These are phyloP conservation scores for Nasonia longicornis DNA, from an alignment of 1,140 invertebrate species.

Conservation along the genomic window DNA sequence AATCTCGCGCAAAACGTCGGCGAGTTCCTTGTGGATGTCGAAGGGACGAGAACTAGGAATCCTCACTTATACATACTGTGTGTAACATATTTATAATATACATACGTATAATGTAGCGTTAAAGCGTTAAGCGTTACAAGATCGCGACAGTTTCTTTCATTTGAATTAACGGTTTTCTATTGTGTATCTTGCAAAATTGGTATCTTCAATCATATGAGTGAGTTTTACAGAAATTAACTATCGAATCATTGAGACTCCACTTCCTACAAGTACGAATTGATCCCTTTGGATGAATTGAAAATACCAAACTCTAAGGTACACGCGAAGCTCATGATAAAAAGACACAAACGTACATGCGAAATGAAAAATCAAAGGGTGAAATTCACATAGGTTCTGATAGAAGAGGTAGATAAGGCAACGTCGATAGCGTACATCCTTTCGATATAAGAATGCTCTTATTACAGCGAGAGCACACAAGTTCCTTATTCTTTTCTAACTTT, in stretches of 20 bases:
- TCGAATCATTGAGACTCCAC: not conserved
- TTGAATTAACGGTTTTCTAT: not conserved
- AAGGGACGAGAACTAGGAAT: conserved; percentile 2
- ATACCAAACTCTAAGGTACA: not conserved
- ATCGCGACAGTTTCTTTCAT: not conserved
- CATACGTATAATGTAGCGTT: not conserved
- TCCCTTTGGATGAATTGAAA: not conserved
- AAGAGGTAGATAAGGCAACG: conserved; percentile 43
- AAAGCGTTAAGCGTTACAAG: not conserved
- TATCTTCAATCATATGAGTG: not conserved
- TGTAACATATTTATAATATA: not conserved
- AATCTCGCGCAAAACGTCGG: conserved; percentile 25
- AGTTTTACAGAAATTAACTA: not conserved
- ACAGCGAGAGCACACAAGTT: conserved; percentile 18
- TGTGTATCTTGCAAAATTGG: not conserved
- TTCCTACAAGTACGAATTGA: not conserved
- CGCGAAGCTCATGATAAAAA: not conserved
- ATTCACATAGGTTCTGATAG: conserved; percentile 25
- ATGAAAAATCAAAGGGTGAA: not conserved
- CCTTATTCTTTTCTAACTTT: conserved; percentile 9
- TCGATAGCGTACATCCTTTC: conserved; percentile 27
- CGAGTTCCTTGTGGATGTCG: conserved; percentile 13
- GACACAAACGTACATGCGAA: not conserved
- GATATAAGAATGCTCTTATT: conserved; percentile 25
- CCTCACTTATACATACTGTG: not conserved